These are phyloP conservation scores for Xenentodon cancila DNA, from an alignment of 2,797 vertebrate species.

Conservation along the genomic window DNA sequence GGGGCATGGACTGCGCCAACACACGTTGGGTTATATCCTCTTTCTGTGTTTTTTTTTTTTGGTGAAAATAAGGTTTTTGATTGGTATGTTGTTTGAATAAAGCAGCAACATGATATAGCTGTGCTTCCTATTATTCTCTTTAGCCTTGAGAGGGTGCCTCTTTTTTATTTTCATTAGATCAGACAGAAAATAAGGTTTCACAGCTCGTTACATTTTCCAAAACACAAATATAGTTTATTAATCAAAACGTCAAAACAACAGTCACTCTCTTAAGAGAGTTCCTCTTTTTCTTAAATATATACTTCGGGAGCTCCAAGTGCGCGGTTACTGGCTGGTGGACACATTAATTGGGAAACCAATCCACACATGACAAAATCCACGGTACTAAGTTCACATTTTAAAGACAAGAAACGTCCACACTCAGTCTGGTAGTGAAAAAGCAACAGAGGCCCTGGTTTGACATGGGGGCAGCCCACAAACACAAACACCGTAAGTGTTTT, in stretches of 20 bases:
- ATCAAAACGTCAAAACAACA: conserved; percentile 53
- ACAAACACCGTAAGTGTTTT: conserved; percentile 24
- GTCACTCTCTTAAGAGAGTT: too few species aligned
- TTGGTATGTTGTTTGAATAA: conserved; percentile 11
- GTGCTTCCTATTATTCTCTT: conserved; percentile 16
- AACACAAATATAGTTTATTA: conserved; percentile 42
- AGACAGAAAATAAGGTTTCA: conserved; percentile 42
- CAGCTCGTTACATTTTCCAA: conserved; percentile 38
- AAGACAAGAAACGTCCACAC: conserved; percentile 16
- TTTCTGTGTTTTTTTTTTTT: conserved; percentile 5
- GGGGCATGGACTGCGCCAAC: neutral
- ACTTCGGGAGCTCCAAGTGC: too few species aligned
- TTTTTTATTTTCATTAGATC: conserved; percentile 21
- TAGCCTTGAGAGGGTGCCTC: neutral
- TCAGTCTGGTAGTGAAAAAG: conserved; percentile 50
- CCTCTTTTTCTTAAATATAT: too few species aligned
- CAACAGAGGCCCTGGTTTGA: conserved; percentile 13
- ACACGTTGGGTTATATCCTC: neutral
- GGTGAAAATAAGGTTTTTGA: conserved; percentile 22
- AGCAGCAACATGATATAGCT: neutral
- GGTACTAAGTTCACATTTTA: conserved; percentile 13
- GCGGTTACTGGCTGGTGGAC: too few species aligned
- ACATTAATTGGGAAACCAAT: too few species aligned
- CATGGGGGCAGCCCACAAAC: conserved; percentile 36
- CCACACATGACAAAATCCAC: conserved; percentile 1